Conservation (phyloP, 2,113 vertebrate species). For the Percopsis transmontana region DNA sequence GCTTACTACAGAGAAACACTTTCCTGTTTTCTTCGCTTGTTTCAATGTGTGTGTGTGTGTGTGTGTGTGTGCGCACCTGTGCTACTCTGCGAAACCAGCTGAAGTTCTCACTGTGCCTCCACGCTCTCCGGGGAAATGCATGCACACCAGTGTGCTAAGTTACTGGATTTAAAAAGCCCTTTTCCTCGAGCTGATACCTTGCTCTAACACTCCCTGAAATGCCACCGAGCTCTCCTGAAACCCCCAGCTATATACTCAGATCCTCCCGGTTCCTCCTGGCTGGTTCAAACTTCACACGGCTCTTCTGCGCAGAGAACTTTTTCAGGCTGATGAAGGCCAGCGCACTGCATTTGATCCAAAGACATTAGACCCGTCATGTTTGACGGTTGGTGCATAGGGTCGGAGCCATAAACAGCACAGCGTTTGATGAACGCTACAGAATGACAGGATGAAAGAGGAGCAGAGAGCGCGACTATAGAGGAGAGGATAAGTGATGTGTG, state of each 20-base stretch:
- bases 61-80: neutral
- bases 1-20: slow-evolving; percentile 17
- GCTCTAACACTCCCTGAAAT: slow-evolving; percentile 24
- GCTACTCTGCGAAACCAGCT: slow-evolving; percentile 29
- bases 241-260: neutral
- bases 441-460: neutral
- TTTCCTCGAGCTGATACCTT: slow-evolving; percentile 20
- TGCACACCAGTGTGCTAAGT: slow-evolving; percentile 13
- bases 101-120: slow-evolving; percentile 24
- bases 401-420: neutral
- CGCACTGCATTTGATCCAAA: neutral
- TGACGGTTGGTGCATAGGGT: slow-evolving; percentile 11
- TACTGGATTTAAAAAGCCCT: slow-evolving; percentile 32
- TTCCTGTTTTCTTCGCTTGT: slow-evolving; percentile 13
- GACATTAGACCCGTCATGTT: slow-evolving; percentile 4
- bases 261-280: slow-evolving; percentile 15
- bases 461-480: neutral
- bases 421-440: neutral
- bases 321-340: slow-evolving; percentile 9
- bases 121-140: slow-evolving; percentile 33
- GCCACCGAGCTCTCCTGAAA: slow-evolving; percentile 20
- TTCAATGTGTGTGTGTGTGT: slow-evolving; percentile 22
- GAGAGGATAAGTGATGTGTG: neutral
- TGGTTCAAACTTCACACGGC: slow-evolving; percentile 11
- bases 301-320: slow-evolving; percentile 1